Evolutionary conservation across 53 echinoderm and acorn worm species (phyloP).

Genomic region (Holothuria leucospilota): DNA sequence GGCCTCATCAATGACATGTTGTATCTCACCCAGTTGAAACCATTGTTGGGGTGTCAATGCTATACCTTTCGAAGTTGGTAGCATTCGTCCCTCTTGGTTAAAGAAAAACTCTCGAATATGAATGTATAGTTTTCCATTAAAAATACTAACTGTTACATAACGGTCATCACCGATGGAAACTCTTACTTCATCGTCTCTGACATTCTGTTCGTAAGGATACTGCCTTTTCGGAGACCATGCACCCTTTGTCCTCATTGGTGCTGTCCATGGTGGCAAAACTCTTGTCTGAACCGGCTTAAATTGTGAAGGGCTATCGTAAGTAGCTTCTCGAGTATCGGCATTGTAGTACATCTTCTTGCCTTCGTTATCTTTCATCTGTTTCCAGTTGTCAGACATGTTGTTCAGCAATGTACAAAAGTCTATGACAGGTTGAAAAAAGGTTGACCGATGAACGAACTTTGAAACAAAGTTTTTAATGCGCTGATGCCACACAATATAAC

Average conservation of each 20-base stretch:
- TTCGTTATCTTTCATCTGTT: neutral
- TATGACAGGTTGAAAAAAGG: too few species aligned
- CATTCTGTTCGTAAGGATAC: neutral
- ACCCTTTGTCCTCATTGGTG: neutral
- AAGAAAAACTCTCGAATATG: neutral
- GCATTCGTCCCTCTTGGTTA: neutral
- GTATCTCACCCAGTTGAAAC: neutral
- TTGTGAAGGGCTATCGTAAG: neutral
- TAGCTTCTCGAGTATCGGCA: neutral
- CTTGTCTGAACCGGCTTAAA: neutral
- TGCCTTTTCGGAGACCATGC: neutral
- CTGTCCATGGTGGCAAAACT: neutral
- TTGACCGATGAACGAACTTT: too few species aligned
- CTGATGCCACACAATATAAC: too few species aligned
- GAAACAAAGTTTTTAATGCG: too few species aligned
- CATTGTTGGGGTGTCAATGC: neutral
- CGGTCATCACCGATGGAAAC: slow-evolving; percentile 5
- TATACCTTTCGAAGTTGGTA: slow-evolving; percentile 18
- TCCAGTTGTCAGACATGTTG: neutral
- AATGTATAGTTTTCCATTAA: slow-evolving; percentile 1
- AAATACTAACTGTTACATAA: slow-evolving; percentile 2
- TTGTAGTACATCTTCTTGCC: neutral
- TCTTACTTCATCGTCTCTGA: neutral
- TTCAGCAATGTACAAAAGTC: neutral
- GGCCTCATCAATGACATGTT: neutral